Conservation (phyloP, 1,140 invertebrate species). For the Rhyacophila brunnea region DNA sequence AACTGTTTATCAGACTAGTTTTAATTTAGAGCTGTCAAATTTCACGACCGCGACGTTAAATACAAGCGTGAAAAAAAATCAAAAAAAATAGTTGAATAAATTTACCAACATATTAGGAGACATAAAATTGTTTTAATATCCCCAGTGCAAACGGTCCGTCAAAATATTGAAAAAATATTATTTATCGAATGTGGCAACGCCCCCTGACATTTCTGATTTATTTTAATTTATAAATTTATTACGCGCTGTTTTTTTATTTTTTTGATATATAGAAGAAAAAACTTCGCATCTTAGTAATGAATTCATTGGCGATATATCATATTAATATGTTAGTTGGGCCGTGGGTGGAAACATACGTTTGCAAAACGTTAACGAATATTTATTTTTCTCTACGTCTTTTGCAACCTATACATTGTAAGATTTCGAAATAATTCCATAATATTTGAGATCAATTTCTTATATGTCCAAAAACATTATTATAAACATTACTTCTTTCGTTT, state of each 20-base stretch:
- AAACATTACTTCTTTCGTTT: too few relatives aligned
- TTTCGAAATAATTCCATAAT: too few relatives aligned
- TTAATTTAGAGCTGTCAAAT: too few relatives aligned
- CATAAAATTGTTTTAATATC: not conserved
- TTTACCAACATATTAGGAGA: not conserved
- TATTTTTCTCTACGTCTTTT: too few relatives aligned
- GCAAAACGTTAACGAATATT: too few relatives aligned
- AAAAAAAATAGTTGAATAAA: too few relatives aligned
- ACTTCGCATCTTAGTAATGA: not conserved
- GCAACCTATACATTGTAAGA: too few relatives aligned
- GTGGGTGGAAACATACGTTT: not conserved
- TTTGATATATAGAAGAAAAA: not conserved
- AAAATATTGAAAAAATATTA: not conserved
- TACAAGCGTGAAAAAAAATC: too few relatives aligned
- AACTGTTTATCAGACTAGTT: too few relatives aligned
- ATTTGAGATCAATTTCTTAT: too few relatives aligned
- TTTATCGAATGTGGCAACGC: not conserved
- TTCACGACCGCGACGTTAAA: too few relatives aligned
- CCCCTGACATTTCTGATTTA: not conserved
- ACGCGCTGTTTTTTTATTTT: not conserved
- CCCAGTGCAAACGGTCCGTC: not conserved
- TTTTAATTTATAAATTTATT: conserved; percentile 1
- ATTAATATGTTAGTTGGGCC: not conserved
- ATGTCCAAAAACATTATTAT: too few relatives aligned
- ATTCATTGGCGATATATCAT: not conserved